Evolutionary conservation across 2,888 invertebrate species (phyloP).

Genomic region (Noctua janthina): DNA sequence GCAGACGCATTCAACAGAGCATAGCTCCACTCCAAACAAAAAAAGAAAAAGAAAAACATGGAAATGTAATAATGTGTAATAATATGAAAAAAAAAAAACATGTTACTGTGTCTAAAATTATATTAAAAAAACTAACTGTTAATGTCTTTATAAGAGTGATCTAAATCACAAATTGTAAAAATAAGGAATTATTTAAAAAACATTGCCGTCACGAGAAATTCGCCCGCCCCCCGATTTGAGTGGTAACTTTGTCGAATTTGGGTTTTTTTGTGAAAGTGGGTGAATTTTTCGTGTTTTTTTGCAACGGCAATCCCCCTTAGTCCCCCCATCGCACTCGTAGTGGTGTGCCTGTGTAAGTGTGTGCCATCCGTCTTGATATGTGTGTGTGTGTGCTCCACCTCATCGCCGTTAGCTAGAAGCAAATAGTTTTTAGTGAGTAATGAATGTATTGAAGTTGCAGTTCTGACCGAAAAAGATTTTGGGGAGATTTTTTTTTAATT

Average conservation of each 20-base stretch:
- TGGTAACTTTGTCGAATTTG: conserved; percentile 63
- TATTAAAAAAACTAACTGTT: conserved; percentile 85
- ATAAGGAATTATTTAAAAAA: conserved; percentile 84
- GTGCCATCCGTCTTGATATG: conserved; percentile 90
- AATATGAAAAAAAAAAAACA: conserved; percentile 68
- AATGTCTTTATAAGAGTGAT: conserved; percentile 90
- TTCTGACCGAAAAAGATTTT: conserved; percentile 57
- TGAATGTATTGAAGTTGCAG: conserved; percentile 72
- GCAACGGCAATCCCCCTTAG: conserved; percentile 80
- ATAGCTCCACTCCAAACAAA: conserved; percentile 71
- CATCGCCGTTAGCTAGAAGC: conserved; percentile 89
- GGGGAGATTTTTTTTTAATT: conserved; percentile 14
- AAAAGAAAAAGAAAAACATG: conserved; percentile 77
- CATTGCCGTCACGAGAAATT: conserved; percentile 81
- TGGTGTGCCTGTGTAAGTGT: conserved; percentile 86
- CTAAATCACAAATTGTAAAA: conserved; percentile 87
- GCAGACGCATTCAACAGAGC: conserved; percentile 80
- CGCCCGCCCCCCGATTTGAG: conserved; percentile 56
- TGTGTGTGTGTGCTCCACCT: conserved; percentile 87
- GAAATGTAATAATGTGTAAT: conserved; percentile 79
- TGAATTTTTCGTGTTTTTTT: conserved; percentile 68
- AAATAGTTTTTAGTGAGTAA: conserved; percentile 86
- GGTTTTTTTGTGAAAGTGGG: conserved; percentile 58
- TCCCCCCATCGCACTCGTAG: conserved; percentile 80
- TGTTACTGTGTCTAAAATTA: conserved; percentile 83